phyloP scores from a whole-genome alignment of 2,888 invertebrate genomes.

The Caenorhabditis uteleia region DNA sequence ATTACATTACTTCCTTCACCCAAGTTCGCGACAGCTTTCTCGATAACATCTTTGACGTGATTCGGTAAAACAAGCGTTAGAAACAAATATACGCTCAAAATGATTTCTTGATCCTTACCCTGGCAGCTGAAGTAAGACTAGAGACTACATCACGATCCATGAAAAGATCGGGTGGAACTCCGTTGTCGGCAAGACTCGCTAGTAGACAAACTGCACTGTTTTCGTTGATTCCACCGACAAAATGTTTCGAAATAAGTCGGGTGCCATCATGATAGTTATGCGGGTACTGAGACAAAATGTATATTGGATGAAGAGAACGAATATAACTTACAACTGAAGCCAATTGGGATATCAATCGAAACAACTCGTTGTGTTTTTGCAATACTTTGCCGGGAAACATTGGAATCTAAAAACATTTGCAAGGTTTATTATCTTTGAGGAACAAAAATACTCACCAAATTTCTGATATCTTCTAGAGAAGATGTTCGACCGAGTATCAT shows the following conservation, averaged over 20 bases:
- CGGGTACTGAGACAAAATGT: slow-evolving; percentile 15
- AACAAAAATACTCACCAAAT: slow-evolving; percentile 4
- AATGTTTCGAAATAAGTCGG: slow-evolving; percentile 11
- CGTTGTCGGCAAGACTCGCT: slow-evolving; percentile 1
- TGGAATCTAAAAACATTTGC: too few species aligned
- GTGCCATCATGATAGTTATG: slow-evolving; percentile 15
- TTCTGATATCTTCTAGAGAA: neutral
- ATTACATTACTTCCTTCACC: too few species aligned
- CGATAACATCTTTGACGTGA: slow-evolving; percentile 17
- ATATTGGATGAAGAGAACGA: neutral
- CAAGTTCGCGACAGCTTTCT: slow-evolving; percentile 3
- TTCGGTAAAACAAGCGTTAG: slow-evolving; percentile 5
- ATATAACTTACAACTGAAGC: too few species aligned
- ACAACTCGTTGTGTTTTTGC: too few species aligned
- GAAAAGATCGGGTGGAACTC: slow-evolving; percentile 10
- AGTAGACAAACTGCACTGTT: slow-evolving; percentile 18
- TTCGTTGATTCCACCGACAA: slow-evolving; percentile 10
- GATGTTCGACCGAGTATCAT: slow-evolving; percentile 18
- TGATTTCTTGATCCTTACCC: neutral
- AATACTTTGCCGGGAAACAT: too few species aligned
- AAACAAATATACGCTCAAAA: neutral
- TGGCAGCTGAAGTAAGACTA: neutral
- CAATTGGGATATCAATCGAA: too few species aligned
- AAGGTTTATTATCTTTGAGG: neutral
- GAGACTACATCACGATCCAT: neutral